Conservation (phyloP, 1,140 invertebrate species). For the Pogonognathellus flavescens region DNA sequence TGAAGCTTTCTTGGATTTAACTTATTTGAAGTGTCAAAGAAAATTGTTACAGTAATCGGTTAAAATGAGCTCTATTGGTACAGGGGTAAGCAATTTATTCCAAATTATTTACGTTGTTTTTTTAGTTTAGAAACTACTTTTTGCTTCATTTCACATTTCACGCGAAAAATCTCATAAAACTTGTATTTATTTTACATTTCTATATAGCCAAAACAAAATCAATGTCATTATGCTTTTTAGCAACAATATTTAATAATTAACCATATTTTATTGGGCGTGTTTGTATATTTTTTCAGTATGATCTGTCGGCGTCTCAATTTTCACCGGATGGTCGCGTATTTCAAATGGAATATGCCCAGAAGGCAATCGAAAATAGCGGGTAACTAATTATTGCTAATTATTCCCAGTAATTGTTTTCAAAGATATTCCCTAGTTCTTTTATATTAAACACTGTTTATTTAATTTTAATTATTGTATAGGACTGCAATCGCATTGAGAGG, state of each 20-base stretch:
- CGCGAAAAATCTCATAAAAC: too few relatives aligned
- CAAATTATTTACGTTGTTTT: too few relatives aligned
- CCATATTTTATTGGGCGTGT: neutral
- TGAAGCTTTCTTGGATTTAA: too few relatives aligned
- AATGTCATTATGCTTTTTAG: neutral
- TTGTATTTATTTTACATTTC: too few relatives aligned
- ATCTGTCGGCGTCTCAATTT: slow-evolving; percentile 99
- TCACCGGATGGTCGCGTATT: slow-evolving; percentile 99
- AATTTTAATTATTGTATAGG: slow-evolving; percentile 70
- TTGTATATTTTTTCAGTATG: slow-evolving; percentile 81
- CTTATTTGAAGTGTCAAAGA: too few relatives aligned
- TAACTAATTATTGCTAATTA: slow-evolving; percentile 68
- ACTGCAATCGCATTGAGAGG: slow-evolving; percentile 95
- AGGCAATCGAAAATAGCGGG: slow-evolving; percentile 99
- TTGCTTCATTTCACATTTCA: neutral
- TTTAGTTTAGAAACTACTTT: neutral
- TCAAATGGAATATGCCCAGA: slow-evolving; percentile 99
- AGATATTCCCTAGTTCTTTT: too few relatives aligned
- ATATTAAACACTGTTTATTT: neutral
- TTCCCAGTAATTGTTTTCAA: too few relatives aligned
- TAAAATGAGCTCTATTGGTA: slow-evolving; percentile 95
- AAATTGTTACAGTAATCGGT: neutral
- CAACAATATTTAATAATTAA: neutral
- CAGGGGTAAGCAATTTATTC: slow-evolving; percentile 91
- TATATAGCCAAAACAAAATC: too few relatives aligned